Base-by-base conservation (phyloP, 2,888 invertebrate genomes). In the Chalcosyrphus nemorum region DNA sequence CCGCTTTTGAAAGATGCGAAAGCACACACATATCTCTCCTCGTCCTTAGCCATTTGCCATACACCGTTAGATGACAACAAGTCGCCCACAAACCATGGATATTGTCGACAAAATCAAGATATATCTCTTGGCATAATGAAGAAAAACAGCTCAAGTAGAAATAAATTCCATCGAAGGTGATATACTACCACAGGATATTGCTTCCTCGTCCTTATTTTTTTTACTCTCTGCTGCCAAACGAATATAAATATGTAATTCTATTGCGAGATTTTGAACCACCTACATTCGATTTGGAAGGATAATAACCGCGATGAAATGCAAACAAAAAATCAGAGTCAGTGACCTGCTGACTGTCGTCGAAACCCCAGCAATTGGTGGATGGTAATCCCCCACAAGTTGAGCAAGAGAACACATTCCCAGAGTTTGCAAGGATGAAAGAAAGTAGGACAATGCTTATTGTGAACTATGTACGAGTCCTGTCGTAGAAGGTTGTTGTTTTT, bases 91-190 rank as follows among this genome's bases (percentile, higher is more conserved):
- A 74, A 65, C 65, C 66, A 61, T 43, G 77, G 47, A 63, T 61
- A 52, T 68, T 78, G 85, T 86, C 86, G 63, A 68, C 75, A 74
- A 80, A 86, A 86, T 86, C 82, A 86, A 86, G 86, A 86, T 86
- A 86, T 86, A 86, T 82, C 70, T 72, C 2, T 24, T 13, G 72
- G 63, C 66, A 82, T 86, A 82, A 86, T 86, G 86, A 86, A 86
- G 86, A 86, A 86, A 86, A 86, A 86, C 82, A 82, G 81, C 86
- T 86, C 76, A 82, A 86, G 76, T 74, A 63, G 86, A 86, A 86
- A 86, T 86, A 86, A 86, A 80, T 82, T 76, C 54, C 80, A 82
- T 82, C 86, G 86, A 78, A 81, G 86, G 81, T 86, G 81, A 85
- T 84, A 75, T 85, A 81, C 61, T 85, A 74, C 74, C 74, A 61